Evolutionary conservation across 2,797 vertebrate genomes (phyloP), one percentile per base, ranked within the genome.

Genomic region (Tokudaia tokunoshimensis): DNA sequence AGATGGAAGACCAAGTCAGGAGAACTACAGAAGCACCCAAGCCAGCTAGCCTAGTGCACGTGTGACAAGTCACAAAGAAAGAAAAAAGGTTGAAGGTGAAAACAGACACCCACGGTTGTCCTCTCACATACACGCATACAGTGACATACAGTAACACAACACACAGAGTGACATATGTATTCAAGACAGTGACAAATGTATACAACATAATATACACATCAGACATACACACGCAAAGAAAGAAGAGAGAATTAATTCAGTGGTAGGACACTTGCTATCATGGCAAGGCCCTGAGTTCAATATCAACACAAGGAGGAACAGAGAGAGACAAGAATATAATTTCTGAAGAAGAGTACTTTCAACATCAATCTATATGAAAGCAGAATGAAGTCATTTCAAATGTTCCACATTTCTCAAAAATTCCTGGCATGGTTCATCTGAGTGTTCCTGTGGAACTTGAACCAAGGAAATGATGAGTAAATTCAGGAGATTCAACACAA

Each of bases 341-440:
- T 79, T 89, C n/a, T 95, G 50, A 80, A n/a, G 55, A 92, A 93
- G 94, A 97, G 63, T 76, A 63, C 61, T 92, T 92, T 65, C 78
- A 65, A 50, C 47, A 81, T 72, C 59, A 78, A 92, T 84, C 63
- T 83, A 37, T 44, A 3, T 90, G 17, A 94, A 86, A 6, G 4
- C 41, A 91, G 94, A 91, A 95, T 95, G 76, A 96, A 80, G 74
- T 63, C 37, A 61, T 83, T 94, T 67, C 81, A 91, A 63, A 76
- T 52, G 67, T 26, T 76, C 41, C 5, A 26, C 22, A 24, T 76
- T 26, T 76, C 89, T 47, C 9, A 22, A 55, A 90, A 89, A 87
- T 86, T 74, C 65, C 22, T 78, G 47, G 26, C 26, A 76, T 75
- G 26, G 31, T 84, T 90, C 82, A 59, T 90, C 52, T 67, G 34